Evolutionary conservation across 2,797 vertebrate genomes (phyloP).

Genomic region (Botia almorhae): DNA sequence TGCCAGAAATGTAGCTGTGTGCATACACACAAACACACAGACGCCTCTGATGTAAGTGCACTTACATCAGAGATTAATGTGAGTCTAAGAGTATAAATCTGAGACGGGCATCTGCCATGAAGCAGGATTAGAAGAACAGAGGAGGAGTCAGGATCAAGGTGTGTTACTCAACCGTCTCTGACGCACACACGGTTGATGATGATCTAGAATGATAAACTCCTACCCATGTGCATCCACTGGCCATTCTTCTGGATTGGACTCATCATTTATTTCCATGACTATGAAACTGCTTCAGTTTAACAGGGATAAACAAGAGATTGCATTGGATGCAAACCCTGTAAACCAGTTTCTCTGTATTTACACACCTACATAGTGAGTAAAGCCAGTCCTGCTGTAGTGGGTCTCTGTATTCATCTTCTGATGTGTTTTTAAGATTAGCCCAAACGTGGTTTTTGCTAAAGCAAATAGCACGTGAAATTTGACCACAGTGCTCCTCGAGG

Average conservation of each 20-base stretch:
- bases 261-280: background rate
- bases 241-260: too few relatives aligned
- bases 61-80: slow-evolving; percentile 65
- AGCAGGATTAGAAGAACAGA: slow-evolving; percentile 70
- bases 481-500: too few relatives aligned
- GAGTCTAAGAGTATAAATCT: slow-evolving; percentile 74
- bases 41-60: slow-evolving; percentile 16
- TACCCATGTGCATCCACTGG: too few relatives aligned
- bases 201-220: too few relatives aligned
- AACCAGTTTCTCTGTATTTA: background rate
- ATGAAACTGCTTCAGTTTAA: background rate
- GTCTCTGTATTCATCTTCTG: too few relatives aligned
- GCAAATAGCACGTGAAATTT: background rate
- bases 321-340: background rate
- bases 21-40: slow-evolving; percentile 36
- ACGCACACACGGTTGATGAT: background rate
- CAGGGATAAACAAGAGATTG: background rate
- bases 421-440: too few relatives aligned
- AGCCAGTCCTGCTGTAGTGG: too few relatives aligned
- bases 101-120: slow-evolving; percentile 60
- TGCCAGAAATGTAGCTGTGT: slow-evolving; percentile 10
- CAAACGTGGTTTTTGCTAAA: background rate
- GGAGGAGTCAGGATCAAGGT: slow-evolving; percentile 44
- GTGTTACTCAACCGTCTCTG: slow-evolving; percentile 26
- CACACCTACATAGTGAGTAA: background rate